A percentile compares a stretch with the other conserved stretches of the same genome.
phyloP scores from a whole-genome alignment of 2,797 vertebrate genomes.

The Leucoraja ocellata region DNA sequence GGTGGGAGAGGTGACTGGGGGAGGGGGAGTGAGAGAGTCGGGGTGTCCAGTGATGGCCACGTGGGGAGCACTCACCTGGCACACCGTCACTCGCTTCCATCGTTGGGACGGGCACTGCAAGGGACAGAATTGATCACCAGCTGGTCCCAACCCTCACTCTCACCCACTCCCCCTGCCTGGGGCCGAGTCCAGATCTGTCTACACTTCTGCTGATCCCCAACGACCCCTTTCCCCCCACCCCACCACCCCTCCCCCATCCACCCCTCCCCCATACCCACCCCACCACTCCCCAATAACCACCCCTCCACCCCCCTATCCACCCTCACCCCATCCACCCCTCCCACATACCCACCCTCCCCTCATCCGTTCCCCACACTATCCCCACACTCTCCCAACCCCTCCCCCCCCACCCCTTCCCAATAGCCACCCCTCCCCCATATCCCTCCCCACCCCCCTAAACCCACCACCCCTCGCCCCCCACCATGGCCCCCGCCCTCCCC shows the following conservation, averaged over 20 bases:
- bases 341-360: no score
- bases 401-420: not conserved
- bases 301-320: not conserved
- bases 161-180: not conserved
- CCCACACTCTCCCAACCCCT: not conserved
- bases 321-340: no score
- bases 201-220: no score
- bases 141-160: not conserved
- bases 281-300: no score
- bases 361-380: no score
- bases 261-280: not conserved
- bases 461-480: no score
- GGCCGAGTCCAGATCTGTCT: not conserved
- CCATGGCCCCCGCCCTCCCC: no score
- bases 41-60: not conserved
- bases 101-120: slow-evolving; percentile 55
- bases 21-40: not conserved
- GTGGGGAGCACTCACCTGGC: slow-evolving; percentile 58
- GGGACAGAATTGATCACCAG: slow-evolving; percentile 31
- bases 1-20: not conserved
- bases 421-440: not conserved
- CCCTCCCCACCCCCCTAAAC: not conserved
- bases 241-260: not conserved
- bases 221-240: not conserved
- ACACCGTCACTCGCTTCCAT: slow-evolving; percentile 51